Evolutionary conservation across 2,797 vertebrate genomes (phyloP), one percentile per base, ranked within the genome.

Genomic region (Gouania willdenowi): DNA sequence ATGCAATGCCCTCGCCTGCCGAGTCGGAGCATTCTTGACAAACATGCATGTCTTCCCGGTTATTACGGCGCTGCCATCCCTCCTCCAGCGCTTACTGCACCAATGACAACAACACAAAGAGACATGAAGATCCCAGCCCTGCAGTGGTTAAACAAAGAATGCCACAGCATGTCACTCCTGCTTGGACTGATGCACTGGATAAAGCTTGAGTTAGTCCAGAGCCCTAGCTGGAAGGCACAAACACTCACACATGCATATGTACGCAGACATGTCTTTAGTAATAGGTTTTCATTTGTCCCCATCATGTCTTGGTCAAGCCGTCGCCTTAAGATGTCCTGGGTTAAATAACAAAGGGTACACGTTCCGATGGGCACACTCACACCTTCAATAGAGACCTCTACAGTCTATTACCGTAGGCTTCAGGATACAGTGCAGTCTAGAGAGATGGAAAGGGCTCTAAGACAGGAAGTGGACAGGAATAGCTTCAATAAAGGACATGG

Each of bases 101-200:
- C 21, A 16, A 57, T 79, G 77, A 81, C 78, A 71, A 75, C 62
- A 24, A 83, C 73, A 75, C 75, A 79, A 80, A 81, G 81, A 72
- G 77, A 83, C 77, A 68, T 25, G 73, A 60, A 41, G 70, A 67
- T 67, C 46, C 11, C 15, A 74, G 71, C 71, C 77, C 65, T 45
- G 58, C 50, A 79, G 76, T 63, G 58, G 67, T 84, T 78, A 79
- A 82, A 80, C 75, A 76, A 75, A 66, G 71, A 77, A 73, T 18
- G 77, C 65, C 75, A 66, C 62, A 30, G 47, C 66, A 71, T 69
- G 73, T 81, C 84, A 79, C 53, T 74, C 56, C 52, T 53, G 61
- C 68, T 78, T 55, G 54, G 56, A 70, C 66, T 65, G 70, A 79
- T 71, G 52, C 63, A 32, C 63, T 44, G 61, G 43, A 55, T 73